Evolutionary conservation across 1,140 invertebrate species (phyloP).

Genomic region (Helicorthomorpha holstii): DNA sequence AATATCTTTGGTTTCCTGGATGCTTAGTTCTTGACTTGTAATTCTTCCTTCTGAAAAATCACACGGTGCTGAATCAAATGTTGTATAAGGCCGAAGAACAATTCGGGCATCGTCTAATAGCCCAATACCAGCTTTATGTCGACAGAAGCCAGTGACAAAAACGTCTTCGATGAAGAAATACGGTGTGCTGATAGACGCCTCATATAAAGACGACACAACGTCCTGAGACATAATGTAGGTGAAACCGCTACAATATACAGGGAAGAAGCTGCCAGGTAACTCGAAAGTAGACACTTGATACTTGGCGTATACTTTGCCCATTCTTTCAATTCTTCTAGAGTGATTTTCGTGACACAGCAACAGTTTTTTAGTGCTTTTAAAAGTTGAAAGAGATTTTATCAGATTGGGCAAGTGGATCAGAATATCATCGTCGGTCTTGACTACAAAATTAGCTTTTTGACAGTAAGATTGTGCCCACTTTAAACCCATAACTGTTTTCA

Average conservation of each 20-base stretch:
- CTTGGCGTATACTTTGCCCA: constrained; percentile 10
- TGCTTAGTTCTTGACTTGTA: constrained; percentile 14
- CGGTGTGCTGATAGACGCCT: constrained; percentile 13
- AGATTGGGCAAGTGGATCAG: constrained; percentile 24
- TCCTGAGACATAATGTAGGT: constrained; percentile 17
- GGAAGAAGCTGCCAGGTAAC: constrained; percentile 17
- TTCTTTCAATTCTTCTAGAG: constrained; percentile 12
- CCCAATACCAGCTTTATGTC: constrained; percentile 14
- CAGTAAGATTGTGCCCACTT: constrained; percentile 25
- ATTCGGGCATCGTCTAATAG: constrained; percentile 13
- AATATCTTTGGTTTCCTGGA: constrained; percentile 12
- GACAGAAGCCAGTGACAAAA: constrained; percentile 20
- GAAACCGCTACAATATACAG: constrained; percentile 20
- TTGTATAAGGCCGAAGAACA: constrained; percentile 12
- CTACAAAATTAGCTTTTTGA: constrained; percentile 18
- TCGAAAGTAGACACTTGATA: constrained; percentile 12
- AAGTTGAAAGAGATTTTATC: constrained; percentile 1
- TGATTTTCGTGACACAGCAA: constrained; percentile 16
- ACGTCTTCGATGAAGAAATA: constrained; percentile 22
- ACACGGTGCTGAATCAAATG: constrained; percentile 11
- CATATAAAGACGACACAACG: constrained; percentile 12
- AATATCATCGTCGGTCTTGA: constrained; percentile 31
- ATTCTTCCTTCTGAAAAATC: constrained; percentile 14
- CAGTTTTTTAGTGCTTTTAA: constrained; percentile 6
- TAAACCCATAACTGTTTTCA: constrained; percentile 25